Evolutionary conservation across 2,888 invertebrate species (phyloP), one percentile per base, ranked within the genome.

Genomic region (Acanthosepion lycidas): DNA sequence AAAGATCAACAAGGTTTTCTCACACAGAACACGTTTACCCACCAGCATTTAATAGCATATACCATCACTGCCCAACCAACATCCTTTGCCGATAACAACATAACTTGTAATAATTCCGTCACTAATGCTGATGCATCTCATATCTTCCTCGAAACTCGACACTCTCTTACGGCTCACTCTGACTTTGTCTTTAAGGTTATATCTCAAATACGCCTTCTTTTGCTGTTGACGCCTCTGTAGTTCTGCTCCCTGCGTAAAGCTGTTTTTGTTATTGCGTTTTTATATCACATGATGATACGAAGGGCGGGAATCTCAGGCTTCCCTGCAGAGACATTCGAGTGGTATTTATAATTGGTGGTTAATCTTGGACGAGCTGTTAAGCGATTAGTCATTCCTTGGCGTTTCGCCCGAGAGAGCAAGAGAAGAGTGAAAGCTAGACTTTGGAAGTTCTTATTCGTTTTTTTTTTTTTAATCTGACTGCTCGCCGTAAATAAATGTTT

Each of bases 361-460:
- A 78, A 78, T 78, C 78, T 6, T 28, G n/a, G n/a, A 78, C 28
- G 78, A 78, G 15, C 18, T 59, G 59, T 51, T 23, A 23, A 6
- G 59, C 20, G n/a, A 78, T 78, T 78, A 78, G n/a, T 78, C 78
- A 78, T 78, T 78, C 0, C 12, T 78, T 78, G 78, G 28, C 78
- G n/a, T 28, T n/a, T 12, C 9, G 3, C 15, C n/a, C 33, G n/a
- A n/a, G 78, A 33, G n/a, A 78, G 8, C 28, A 2, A 4, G 20
- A 12, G 5, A n/a, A 0, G 0, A 6, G 5, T n/a, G n/a, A 12
- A 1, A 2, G 12, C 15, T 3, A 78, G 12, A 78, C 4, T 0
- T n/a, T 78, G n/a, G 2, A 78, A 78, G 28, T 9, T 78, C 9
- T 78, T 55, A 1, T 59, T 26, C 26, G 0, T 3, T 59, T 0